Evolutionary conservation across 2,888 invertebrate genomes (phyloP).

Genomic region (Lochmaea crataegi): DNA sequence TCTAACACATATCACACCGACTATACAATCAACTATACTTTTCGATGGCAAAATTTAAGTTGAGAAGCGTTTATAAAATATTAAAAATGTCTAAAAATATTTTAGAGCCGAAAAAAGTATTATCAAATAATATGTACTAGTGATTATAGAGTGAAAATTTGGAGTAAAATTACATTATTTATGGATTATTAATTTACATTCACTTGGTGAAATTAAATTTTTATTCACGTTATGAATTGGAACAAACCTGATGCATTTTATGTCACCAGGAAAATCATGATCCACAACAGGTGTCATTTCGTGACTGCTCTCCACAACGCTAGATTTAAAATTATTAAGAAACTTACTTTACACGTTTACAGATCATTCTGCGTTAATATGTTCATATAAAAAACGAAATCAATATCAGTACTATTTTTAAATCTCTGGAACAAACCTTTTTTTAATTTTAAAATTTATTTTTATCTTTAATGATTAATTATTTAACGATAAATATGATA

Average conservation of each 20-base stretch:
- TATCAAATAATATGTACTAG: background rate
- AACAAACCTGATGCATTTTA: background rate
- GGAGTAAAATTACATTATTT: background rate
- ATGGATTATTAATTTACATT: background rate
- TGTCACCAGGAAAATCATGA: background rate
- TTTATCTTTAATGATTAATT: background rate
- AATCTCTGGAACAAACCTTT: background rate
- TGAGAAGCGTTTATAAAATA: background rate
- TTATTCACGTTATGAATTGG: background rate
- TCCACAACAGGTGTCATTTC: background rate
- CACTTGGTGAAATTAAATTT: background rate
- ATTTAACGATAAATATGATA: background rate
- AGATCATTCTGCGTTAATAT: too few relatives aligned
- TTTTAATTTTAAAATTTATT: background rate
- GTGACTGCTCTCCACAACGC: background rate
- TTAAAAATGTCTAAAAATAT: background rate
- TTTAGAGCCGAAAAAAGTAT: background rate
- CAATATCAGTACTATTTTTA: background rate
- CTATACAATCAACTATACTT: constrained; percentile 12
- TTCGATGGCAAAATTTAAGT: background rate
- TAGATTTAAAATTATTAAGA: background rate
- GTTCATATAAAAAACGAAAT: background rate
- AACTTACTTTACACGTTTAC: too few relatives aligned
- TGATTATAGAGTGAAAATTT: background rate
- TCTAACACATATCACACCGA: constrained; percentile 7